Base-by-base conservation (phyloP, 2,113 vertebrate species). In the Columbina picui region DNA sequence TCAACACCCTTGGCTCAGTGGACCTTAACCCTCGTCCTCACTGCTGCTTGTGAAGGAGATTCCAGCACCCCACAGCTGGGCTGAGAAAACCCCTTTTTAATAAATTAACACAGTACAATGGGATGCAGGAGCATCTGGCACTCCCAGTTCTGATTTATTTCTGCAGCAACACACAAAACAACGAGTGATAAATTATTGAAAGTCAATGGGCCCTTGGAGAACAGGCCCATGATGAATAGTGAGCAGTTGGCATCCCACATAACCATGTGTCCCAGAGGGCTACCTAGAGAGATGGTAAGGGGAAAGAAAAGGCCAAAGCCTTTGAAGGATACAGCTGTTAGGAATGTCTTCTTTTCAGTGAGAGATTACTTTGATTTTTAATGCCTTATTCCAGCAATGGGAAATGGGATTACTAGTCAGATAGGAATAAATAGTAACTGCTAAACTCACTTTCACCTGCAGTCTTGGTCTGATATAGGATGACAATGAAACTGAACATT, bases 111-210 rank as follows among this genome's bases (percentile, higher is more conserved):
- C 56, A 36, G 89, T 92, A 38, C 6, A 16, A 85, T 69, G 96
- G 83, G 93, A 95, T 63, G 65, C 36, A 1, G 60, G 19, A 96
- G 89, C 84, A 96, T 96, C 97, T 97, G 95, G 97, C 34, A 9
- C 96, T 96, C 94, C 90, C 74, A 19, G 82, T 57, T 76, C 82
- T 97, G 95, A 98, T 97, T 98, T 98, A 98, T 96, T 94, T 87
- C 73, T 89, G 84, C 81, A 96, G 91, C 69, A 94, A 92, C 82
- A 78, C 90, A 95, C 89, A 90, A 87, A 97, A 94, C 77, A 71
- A n/a, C 0, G 26, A 86, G 67, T 83, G 71, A 97, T 97, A 97
- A 97, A 96, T 97, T 97, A 97, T 94, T 89, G 91, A 77, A 96
- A 94, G 87, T 93, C 92, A 83, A 93, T 91, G 84, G 70, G 63